A percentile compares a stretch with the other conserved stretches of the same genome.
These are phyloP conservation scores for Hozukius guyotensis DNA, from an alignment of 2,797 vertebrate species.

Conservation along the genomic window DNA sequence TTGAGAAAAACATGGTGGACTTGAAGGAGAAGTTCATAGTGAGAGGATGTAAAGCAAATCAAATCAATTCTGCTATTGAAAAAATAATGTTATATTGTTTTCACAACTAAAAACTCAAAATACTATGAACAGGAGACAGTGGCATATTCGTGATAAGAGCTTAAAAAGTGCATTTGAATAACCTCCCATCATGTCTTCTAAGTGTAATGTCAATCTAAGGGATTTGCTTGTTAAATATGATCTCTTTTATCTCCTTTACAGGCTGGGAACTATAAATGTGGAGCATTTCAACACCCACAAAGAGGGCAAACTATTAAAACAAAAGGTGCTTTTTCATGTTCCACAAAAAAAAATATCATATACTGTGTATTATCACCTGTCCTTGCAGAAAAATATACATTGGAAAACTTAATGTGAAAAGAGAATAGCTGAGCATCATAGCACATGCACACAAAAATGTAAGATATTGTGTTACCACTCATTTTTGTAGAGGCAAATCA, in stretches of 20 bases:
- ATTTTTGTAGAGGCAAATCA: neutral
- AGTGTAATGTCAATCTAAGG: neutral
- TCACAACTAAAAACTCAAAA: too few relatives aligned
- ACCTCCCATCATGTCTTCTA: neutral
- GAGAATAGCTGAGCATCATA: too few relatives aligned
- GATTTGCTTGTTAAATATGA: neutral
- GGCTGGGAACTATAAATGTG: neutral
- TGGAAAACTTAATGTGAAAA: too few relatives aligned
- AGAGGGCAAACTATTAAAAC: neutral
- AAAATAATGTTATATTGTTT: neutral
- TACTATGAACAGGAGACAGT: neutral
- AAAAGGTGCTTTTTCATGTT: neutral
- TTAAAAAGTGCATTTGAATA: neutral
- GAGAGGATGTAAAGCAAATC: too few relatives aligned
- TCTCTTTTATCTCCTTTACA: neutral
- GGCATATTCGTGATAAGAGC: accelerated
- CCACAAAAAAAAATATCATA: neutral
- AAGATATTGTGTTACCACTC: neutral
- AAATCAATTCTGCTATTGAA: neutral
- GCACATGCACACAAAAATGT: too few relatives aligned
- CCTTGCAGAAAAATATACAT: neutral
- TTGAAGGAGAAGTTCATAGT: neutral
- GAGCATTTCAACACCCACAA: neutral
- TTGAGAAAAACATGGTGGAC: neutral
- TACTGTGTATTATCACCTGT: neutral